These are phyloP conservation scores for Benitochromis conjunctus DNA, from an alignment of 2,113 vertebrate species.

Conservation along the genomic window DNA sequence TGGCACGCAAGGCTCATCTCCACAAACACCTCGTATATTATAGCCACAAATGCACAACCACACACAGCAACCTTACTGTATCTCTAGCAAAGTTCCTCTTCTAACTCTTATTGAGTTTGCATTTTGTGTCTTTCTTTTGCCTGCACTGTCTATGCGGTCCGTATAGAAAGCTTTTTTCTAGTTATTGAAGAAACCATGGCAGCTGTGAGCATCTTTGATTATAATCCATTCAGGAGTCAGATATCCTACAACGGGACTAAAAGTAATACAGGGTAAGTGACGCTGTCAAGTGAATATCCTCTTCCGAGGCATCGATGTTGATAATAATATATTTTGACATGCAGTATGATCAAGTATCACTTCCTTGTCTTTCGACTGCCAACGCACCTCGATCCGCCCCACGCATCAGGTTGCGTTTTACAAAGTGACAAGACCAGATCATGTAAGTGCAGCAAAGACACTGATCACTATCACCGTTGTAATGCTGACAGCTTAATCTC, in stretches of 20 bases:
- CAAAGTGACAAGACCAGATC: slow-evolving; percentile 6
- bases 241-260: neutral
- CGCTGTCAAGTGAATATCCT: neutral
- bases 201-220: neutral
- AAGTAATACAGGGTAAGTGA: neutral
- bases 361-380: neutral
- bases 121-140: neutral
- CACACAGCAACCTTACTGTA: neutral
- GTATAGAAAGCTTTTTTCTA: neutral
- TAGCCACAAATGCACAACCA: neutral
- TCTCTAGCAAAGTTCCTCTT: neutral
- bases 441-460: neutral
- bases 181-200: neutral
- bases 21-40: slow-evolving; percentile 55
- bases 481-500: slow-evolving; percentile 24
- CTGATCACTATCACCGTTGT: neutral
- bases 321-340: neutral
- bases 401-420: slow-evolving; percentile 5
- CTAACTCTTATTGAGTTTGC: neutral
- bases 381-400: neutral
- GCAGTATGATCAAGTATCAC: neutral
- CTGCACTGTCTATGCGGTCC: neutral
- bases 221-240: neutral
- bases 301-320: neutral
- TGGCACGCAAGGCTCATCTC: slow-evolving; percentile 60